Percentiles rank a stretch among this genome's conserved stretches.
Evolutionary conservation across 2,888 invertebrate species (phyloP).

Genomic region (Parelbella ahira): DNA sequence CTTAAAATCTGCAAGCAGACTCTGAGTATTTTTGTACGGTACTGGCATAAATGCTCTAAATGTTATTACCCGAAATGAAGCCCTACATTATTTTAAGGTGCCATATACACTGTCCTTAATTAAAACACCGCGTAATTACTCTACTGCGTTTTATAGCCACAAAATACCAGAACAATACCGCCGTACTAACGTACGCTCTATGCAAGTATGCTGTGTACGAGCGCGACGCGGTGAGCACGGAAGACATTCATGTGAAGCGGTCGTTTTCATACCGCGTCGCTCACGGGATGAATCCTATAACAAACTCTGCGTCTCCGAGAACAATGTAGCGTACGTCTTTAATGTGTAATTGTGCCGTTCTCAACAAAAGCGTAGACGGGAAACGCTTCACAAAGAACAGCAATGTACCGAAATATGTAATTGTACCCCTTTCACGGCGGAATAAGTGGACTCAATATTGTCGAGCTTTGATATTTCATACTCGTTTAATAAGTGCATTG

Average conservation of each 20-base stretch:
- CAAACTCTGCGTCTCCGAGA: constrained; percentile 17
- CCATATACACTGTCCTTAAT: too few species aligned
- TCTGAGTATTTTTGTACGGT: too few species aligned
- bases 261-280: constrained; percentile 16
- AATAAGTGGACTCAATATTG: constrained; percentile 6
- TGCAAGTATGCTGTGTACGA: background rate
- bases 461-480: background rate
- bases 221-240: background rate
- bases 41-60: too few species aligned
- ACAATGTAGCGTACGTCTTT: constrained; percentile 24
- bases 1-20: too few species aligned
- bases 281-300: constrained; percentile 23
- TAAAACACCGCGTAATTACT: too few species aligned
- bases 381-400: constrained; percentile 20
- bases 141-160: too few species aligned
- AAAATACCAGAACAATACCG: too few species aligned
- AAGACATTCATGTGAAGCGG: constrained; percentile 13
- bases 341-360: constrained; percentile 25
- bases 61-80: too few species aligned
- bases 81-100: too few species aligned
- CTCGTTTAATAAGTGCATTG: background rate
- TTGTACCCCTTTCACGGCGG: constrained; percentile 8
- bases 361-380: constrained; percentile 23
- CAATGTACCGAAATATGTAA: constrained; percentile 22
- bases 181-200: too few species aligned